Percentiles rank a stretch among this genome's conserved stretches.
Conservation (phyloP, 2,113 vertebrate species). For the Rhabdornis inornatus region DNA sequence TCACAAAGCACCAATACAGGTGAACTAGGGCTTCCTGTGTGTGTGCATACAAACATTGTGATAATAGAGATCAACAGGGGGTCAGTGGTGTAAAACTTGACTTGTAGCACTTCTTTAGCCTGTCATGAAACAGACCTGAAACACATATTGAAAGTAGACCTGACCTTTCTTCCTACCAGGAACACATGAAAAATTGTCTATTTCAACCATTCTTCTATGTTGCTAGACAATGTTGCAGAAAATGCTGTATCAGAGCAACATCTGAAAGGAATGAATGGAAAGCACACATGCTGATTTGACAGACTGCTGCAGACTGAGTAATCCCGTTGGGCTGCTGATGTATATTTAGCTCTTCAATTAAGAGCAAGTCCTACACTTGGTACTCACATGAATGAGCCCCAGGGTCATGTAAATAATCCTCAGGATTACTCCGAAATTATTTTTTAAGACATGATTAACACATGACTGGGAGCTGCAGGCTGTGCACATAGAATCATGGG, state of each 20-base stretch:
- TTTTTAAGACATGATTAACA: conserved; percentile 2
- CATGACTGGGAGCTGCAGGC: neutral
- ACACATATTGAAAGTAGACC: neutral
- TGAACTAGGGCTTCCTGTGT: neutral
- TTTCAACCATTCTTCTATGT: neutral
- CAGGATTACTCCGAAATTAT: conserved; percentile 27
- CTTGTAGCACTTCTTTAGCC: neutral
- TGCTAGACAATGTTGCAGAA: neutral
- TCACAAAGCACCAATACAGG: neutral
- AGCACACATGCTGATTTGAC: neutral
- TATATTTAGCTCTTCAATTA: neutral
- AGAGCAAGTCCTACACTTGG: neutral
- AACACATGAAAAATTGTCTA: neutral
- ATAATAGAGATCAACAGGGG: neutral
- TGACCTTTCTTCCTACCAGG: neutral
- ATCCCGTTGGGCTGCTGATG: neutral
- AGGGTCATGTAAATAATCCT: conserved; percentile 20
- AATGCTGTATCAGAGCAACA: neutral
- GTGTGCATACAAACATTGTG: neutral
- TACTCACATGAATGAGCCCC: neutral
- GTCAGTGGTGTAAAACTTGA: neutral
- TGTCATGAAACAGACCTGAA: neutral
- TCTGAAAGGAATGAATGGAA: neutral
- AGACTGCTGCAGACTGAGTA: neutral
- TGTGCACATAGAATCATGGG: neutral